These are phyloP conservation scores for Grallaria varia DNA, from an alignment of 2,113 vertebrate species.

Conservation along the genomic window DNA sequence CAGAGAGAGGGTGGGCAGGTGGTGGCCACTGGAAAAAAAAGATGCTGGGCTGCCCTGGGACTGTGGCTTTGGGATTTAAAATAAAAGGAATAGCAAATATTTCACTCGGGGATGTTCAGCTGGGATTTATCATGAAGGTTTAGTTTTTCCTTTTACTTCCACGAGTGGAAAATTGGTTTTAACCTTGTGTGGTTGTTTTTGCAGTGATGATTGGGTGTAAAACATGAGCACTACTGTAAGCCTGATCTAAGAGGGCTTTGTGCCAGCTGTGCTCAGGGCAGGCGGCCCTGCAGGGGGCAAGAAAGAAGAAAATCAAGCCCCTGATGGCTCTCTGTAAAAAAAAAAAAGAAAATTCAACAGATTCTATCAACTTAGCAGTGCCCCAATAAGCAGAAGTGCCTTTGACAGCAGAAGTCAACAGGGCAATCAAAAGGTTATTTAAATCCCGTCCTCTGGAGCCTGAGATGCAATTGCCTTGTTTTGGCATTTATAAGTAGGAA, in stretches of 20 bases:
- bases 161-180: neutral
- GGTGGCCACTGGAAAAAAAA: neutral
- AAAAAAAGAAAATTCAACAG: neutral
- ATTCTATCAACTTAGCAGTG: neutral
- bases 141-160: neutral
- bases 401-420: neutral
- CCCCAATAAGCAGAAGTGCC: neutral
- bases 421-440: neutral
- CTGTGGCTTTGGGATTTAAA: neutral
- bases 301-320: neutral
- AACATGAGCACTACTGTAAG: neutral
- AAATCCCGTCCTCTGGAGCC: neutral
- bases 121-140: neutral
- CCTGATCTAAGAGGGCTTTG: neutral
- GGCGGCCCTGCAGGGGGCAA: neutral
- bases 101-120: neutral
- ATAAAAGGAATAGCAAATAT: neutral
- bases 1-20: neutral
- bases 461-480: neutral
- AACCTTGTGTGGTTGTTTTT: neutral
- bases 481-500: neutral
- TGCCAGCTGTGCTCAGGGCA: neutral
- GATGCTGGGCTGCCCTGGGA: neutral
- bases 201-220: neutral
- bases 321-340: neutral